Conservation (phyloP, 2,113 vertebrate species). For the Crocuta crocuta region DNA sequence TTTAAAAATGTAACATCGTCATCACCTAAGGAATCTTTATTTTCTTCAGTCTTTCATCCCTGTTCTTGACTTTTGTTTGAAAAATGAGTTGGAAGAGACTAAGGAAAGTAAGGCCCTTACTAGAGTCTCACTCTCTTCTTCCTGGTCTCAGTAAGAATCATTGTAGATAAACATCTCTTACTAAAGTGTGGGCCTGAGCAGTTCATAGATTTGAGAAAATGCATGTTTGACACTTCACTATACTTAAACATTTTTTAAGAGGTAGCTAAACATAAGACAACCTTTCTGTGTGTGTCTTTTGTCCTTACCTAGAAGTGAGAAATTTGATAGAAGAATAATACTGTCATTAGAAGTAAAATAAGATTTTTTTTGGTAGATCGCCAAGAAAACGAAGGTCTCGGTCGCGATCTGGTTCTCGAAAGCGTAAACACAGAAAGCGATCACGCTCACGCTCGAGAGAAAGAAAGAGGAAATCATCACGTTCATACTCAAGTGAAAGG, state of each 20-base stretch:
- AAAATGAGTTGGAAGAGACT: neutral
- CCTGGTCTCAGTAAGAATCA: neutral
- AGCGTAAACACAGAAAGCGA: slow-evolving; percentile 96
- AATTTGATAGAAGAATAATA: neutral
- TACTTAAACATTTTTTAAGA: neutral
- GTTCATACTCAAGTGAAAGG: slow-evolving; percentile 97
- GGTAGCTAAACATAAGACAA: neutral
- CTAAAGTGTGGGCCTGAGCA: neutral
- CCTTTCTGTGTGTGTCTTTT: neutral
- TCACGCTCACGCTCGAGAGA: slow-evolving; percentile 97
- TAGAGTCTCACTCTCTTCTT: neutral
- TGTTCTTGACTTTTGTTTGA: neutral
- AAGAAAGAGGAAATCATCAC: slow-evolving; percentile 96
- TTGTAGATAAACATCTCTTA: neutral
- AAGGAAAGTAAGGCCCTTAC: neutral
- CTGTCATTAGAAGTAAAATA: slow-evolving; percentile 39
- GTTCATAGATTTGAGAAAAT: neutral
- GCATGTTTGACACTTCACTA: slow-evolving; percentile 8
- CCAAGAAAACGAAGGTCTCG: slow-evolving; percentile 96
- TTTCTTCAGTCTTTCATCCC: neutral
- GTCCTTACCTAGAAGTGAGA: neutral
- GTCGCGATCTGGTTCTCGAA: slow-evolving; percentile 97
- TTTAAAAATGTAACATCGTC: neutral
- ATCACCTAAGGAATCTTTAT: neutral
- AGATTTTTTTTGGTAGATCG: slow-evolving; percentile 87